Base-by-base conservation (phyloP, 2,888 invertebrate genomes). In the Philereme transversata region DNA sequence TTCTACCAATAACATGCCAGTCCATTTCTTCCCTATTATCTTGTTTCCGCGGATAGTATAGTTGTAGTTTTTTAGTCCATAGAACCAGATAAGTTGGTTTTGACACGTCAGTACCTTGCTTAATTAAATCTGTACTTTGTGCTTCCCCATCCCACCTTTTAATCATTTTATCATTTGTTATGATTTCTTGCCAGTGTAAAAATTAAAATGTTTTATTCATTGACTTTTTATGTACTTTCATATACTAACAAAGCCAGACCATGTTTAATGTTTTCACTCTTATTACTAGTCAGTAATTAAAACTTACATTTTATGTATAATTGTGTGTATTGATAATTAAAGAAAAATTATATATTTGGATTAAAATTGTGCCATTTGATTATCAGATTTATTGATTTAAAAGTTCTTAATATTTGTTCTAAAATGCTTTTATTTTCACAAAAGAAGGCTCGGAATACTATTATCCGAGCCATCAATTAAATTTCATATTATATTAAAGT, bases 201-300 rank as follows among this genome's bases (percentile, higher is more conserved):
- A 64, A 60, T 55, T 54, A 44, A 65, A 60, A 60, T 57, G 22
- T 64, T 60, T n/a, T 62, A 60, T 44, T 57, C 54, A 60, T 62
- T 52, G 60, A 62, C 55, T 57, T 59, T 51, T 55, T 61, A 55
- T 67, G 62, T 70, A 64, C 50, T 44, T 38, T 51, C 51, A 45
- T 22, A 51, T 43, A 57, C 47, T 58, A 62, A 62, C 51, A 52
- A 62, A 47, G 57, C 62, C 53, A 57, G 36, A 61, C 33, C 22
- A 41, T 52, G 1, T 52, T 55, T 11, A 46, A 36, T 62, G 38
- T 52, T 40, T 22, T 51, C 40, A 22, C 51, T 10, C 47, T 41
- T 44, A 40, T 50, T 35, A 36, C 54, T 51, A 58, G 51, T 51
- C 48, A 11, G 11, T 58, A 36, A 43, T 38, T 47, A 6, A 10